Evolutionary conservation across 2,888 invertebrate genomes (phyloP), one percentile per base, ranked within the genome.

Genomic region (Drosophila borborema): DNA sequence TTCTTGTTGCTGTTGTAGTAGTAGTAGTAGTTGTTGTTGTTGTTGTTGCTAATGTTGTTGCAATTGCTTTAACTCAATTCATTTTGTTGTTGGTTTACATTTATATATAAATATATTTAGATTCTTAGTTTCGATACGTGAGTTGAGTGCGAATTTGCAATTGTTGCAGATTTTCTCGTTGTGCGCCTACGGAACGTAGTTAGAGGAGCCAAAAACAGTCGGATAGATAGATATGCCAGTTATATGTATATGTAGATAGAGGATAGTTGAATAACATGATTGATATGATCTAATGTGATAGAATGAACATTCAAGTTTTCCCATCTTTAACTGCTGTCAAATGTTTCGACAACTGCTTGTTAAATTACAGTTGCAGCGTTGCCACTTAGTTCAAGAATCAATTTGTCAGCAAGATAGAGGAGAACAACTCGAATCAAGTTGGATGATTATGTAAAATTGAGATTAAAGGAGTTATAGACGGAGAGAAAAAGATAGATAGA

Each of bases 111-210:
- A 45, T 20, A 43, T 54, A 40, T 58, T 20, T 45, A 61, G 20
- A 28, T n/a, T 40, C 40, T 72, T 58, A 65, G 56, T 60, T 46
- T 65, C 16, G n/a, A 68, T 70, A 58, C 67, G 80, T 74, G 63
- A 64, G 43, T 71, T 67, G 58, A 67, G 85, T 85, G 82, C 82
- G 64, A 71, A 36, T 74, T 72, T 82, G 66, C 71, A 74, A 62
- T 64, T 70, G 69, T 64, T 72, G 80, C 63, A 67, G 54, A 46
- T 68, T 72, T 72, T 73, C 58, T 46, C 73, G 72, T 78, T 67
- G 73, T 70, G 77, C 59, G 65, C 49, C 77, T 81, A 74, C 65
- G 64, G 70, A 67, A 61, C 72, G 68, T n/a, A 69, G 56, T 67
- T 58, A 76, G 49, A 66, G 54, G 54, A 54, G 61, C 63, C 64